phyloP scores from a whole-genome alignment of 2,113 vertebrate species.

The Aldabrachelys gigantea region DNA sequence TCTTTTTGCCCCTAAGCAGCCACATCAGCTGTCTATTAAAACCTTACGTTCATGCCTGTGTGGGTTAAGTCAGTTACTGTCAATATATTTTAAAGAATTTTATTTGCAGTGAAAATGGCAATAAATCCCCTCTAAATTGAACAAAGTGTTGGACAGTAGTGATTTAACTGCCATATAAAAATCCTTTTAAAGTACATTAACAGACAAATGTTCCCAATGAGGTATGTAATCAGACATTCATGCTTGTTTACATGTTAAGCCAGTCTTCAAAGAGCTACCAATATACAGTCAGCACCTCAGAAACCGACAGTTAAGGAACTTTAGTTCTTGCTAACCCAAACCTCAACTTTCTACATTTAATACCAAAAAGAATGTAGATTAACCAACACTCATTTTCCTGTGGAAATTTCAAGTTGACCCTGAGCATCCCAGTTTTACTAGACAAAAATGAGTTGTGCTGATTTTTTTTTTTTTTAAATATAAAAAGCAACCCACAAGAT shows the following conservation, averaged over 20 bases:
- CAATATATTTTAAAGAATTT: not conserved
- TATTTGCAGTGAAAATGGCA: not conserved
- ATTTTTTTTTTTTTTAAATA: not conserved
- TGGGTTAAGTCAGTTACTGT: not conserved
- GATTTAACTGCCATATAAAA: not conserved
- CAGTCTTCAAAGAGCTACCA: not conserved
- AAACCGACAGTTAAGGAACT: not conserved
- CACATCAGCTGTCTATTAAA: not conserved
- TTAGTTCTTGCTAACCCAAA: not conserved
- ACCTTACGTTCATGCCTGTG: too few species aligned
- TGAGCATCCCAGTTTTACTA: not conserved
- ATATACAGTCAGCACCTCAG: not conserved
- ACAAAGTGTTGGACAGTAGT: not conserved
- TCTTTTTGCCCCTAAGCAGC: not conserved
- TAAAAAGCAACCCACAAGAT: too few species aligned
- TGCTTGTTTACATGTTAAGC: not conserved
- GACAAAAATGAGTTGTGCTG: not conserved
- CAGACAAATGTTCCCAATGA: not conserved
- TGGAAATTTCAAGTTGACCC: not conserved
- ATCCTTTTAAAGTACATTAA: not conserved
- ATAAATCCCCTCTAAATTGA: too few species aligned
- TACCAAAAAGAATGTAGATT: not conserved
- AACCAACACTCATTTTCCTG: not conserved
- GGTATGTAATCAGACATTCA: rapidly evolving
- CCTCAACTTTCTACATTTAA: not conserved